These are phyloP conservation scores for Sphenopsis melanotis DNA, from an alignment of 2,797 vertebrate species.

Conservation along the genomic window DNA sequence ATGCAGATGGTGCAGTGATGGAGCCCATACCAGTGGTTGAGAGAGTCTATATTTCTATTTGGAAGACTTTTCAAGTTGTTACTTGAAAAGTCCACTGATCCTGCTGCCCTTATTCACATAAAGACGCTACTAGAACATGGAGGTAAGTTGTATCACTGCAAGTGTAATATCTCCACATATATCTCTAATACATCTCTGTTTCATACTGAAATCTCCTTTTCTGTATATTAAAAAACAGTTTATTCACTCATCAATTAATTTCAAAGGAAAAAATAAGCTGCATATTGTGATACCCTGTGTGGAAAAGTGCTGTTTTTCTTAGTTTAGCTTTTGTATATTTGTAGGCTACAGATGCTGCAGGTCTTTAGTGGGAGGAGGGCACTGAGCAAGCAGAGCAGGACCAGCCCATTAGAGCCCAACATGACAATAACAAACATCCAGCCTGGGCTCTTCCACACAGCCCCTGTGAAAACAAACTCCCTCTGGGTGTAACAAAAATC, in stretches of 20 bases:
- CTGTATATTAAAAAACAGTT: neutral
- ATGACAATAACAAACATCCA: neutral
- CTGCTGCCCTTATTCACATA: neutral
- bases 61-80: neutral
- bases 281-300: neutral
- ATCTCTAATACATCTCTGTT: neutral
- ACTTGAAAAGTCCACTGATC: neutral
- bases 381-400: neutral
- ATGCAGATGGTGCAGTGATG: neutral
- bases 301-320: neutral
- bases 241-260: neutral
- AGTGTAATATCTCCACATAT: neutral
- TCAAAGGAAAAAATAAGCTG: neutral
- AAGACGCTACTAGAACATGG: neutral
- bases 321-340: neutral
- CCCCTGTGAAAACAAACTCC: neutral
- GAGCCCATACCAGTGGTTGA: neutral
- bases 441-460: neutral
- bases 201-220: neutral
- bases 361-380: neutral
- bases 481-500: neutral
- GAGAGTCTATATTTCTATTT: neutral
- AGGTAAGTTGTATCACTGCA: neutral
- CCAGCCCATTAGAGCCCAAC: neutral
- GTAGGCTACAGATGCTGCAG: neutral